These are phyloP conservation scores for Sinocyclocheilus rhinocerous DNA, from an alignment of 2,113 vertebrate genomes.

Conservation along the genomic window DNA sequence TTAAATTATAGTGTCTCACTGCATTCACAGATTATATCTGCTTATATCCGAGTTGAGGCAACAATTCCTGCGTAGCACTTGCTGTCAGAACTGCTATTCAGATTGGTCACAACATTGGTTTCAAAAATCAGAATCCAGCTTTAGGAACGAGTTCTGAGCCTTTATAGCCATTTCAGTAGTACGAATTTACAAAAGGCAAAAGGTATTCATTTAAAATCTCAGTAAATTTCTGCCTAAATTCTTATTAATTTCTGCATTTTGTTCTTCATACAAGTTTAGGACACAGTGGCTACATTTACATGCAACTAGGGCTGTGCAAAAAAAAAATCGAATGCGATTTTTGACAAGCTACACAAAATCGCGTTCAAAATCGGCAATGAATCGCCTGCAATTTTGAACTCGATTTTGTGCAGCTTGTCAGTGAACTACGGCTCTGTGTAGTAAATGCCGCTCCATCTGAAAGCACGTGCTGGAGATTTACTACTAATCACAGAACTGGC, in stretches of 20 bases:
- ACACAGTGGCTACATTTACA: neutral
- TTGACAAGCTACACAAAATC: too few relatives aligned
- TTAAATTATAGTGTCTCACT: neutral
- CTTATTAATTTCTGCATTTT: neutral
- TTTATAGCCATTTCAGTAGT: neutral
- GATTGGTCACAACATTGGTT: neutral
- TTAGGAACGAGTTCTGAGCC: neutral
- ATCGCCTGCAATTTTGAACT: too few relatives aligned
- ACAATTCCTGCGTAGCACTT: neutral
- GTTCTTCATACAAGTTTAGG: neutral
- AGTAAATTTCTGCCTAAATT: neutral
- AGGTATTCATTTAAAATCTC: neutral
- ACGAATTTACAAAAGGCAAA: neutral
- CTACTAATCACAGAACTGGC: too few relatives aligned
- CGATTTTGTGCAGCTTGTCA: too few relatives aligned
- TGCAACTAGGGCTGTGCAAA: too few relatives aligned
- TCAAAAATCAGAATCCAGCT: neutral
- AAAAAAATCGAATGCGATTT: too few relatives aligned
- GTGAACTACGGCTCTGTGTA: too few relatives aligned
- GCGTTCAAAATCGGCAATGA: too few relatives aligned
- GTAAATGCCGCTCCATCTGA: too few relatives aligned
- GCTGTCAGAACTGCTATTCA: neutral
- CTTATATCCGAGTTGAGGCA: neutral
- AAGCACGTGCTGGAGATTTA: too few relatives aligned
- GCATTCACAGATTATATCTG: neutral